Conservation (phyloP, 2,888 invertebrate genomes). For the Meloe dianella region DNA sequence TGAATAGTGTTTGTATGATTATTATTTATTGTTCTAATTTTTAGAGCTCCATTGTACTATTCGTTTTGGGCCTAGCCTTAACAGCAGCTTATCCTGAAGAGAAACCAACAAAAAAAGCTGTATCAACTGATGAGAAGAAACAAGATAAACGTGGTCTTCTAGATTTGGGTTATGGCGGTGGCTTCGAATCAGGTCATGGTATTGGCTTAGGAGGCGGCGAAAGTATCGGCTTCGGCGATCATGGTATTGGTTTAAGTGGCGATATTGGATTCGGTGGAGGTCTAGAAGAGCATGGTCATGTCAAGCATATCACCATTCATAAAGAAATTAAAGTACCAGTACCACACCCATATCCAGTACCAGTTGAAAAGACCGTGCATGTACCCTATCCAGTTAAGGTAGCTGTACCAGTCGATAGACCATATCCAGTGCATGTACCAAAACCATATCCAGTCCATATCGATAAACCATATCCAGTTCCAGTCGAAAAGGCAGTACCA, state of each 20-base stretch:
- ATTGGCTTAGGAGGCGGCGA: constrained; percentile 38
- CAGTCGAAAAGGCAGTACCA: constrained; percentile 72
- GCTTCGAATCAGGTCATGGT: constrained; percentile 34
- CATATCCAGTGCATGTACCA: constrained; percentile 70
- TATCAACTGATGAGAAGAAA: constrained; percentile 46
- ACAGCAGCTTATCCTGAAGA: constrained; percentile 51
- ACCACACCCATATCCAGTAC: constrained; percentile 75
- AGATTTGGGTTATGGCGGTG: constrained; percentile 49
- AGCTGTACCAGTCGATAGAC: constrained; percentile 63
- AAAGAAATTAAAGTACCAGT: constrained; percentile 71
- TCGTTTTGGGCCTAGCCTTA: constrained; percentile 55
- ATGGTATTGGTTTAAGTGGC: constrained; percentile 38
- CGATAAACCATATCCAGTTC: constrained; percentile 68
- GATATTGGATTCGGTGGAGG: constrained; percentile 30
- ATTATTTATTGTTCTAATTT: constrained; percentile 31
- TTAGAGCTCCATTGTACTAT: constrained; percentile 53
- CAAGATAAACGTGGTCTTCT: constrained; percentile 52
- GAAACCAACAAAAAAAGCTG: constrained; percentile 41
- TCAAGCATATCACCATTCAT: constrained; percentile 56
- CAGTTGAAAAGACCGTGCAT: constrained; percentile 70
- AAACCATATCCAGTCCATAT: constrained; percentile 68
- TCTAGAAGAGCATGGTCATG: constrained; percentile 39
- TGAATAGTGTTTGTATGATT: constrained; percentile 12
- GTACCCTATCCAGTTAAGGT: constrained; percentile 75
- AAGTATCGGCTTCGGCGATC: constrained; percentile 23